Evolutionary conservation across 2,888 invertebrate species (phyloP), one percentile per base, ranked within the genome.

Genomic region (Galeopsomyia nigrocyanea): DNA sequence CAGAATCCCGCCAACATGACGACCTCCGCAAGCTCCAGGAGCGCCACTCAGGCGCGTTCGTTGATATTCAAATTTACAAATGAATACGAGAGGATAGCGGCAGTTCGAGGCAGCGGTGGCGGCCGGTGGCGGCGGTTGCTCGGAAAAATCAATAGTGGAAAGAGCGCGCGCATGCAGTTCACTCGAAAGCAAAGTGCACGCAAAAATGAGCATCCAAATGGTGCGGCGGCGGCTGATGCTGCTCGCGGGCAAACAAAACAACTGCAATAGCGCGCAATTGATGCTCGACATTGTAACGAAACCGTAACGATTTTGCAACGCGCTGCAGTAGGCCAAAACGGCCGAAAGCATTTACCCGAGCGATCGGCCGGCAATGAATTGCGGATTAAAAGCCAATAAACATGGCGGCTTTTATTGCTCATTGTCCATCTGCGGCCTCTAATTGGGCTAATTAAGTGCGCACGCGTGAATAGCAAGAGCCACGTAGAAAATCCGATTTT

Each of bases 341-440:
- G 26, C 6, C 16, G 46, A 17, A 58, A 58, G 50, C 47, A 50
- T 50, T 57, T 16, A 22, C 39, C 39, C 10, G 22, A 26, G 21
- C 61, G 50, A 65, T 73, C 31, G 66, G 65, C 65, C 61, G 65
- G 51, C 56, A 69, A 73, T 73, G 55, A 69, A 73, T 66, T 61
- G 69, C 21, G 31, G 21, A 50, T 60, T 31, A 64, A 60, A 50
- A 16, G 47, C 21, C 21, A 16, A 7, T 17, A 39, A 14, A 62
- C 57, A 39, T 51, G 55, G 16, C 51, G 31, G 53, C 53, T 49
- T 55, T 49, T 53, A 65, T 62, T 73, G 61, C 61, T 51, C 56
- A 63, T 61, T 73, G 68, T 62, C 26, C 51, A 21, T 5, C 19
- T 3, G 21, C 46, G 21, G 26, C 26, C 26, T 39, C 62, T 69